Base-by-base conservation (phyloP, 2,888 invertebrate species). In the Galeruca laticollis region DNA sequence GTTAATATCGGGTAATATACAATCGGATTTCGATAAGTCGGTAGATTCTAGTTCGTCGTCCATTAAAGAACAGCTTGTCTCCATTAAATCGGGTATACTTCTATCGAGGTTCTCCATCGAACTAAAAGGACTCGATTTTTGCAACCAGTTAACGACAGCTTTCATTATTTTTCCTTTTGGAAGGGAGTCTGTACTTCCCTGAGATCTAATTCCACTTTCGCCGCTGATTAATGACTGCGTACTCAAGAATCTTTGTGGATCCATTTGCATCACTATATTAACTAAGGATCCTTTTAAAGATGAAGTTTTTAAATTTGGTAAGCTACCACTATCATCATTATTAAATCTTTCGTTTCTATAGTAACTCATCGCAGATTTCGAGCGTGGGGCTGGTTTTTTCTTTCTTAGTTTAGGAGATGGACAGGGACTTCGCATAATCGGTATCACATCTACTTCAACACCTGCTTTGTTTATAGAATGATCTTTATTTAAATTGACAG, bases 391-490 rank as follows among this genome's bases (percentile, higher is more conserved):
- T 70, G 79, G 80, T 49, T 72, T 77, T 69, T 76, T 79, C 75
- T 80, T 81, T 72, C 75, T 79, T 4, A 78, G 80, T 74, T 78
- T 79, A 8, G 85, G 86, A 3, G 85, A 84, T 62, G 82, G 77
- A 74, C 82, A 82, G n/a, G 85, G 86, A 75, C 85, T 86, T 77
- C 81, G 80, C 82, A 82, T 85, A 56, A 85, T 85, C 4, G 84
- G 84, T 35, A 86, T 86, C 20, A 88, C 83, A 64, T 87, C 86
- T 15, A 87, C 84, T 76, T 86, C 86, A 15, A 88, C 75, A 37
- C 86, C 86, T 40, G 86, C 85, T 81, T 91, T 87, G 73, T 92
- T 92, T 60, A 92, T 88, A 86, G 91, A 79, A 75, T 82, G 79
- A 81, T 83, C 83, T 86, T 84, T 85, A 80, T 86, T 86, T 82